Percentiles rank a stretch among this genome's conserved stretches.
Conservation (phyloP, 2,888 invertebrate genomes). For the Nysson spinosus region DNA sequence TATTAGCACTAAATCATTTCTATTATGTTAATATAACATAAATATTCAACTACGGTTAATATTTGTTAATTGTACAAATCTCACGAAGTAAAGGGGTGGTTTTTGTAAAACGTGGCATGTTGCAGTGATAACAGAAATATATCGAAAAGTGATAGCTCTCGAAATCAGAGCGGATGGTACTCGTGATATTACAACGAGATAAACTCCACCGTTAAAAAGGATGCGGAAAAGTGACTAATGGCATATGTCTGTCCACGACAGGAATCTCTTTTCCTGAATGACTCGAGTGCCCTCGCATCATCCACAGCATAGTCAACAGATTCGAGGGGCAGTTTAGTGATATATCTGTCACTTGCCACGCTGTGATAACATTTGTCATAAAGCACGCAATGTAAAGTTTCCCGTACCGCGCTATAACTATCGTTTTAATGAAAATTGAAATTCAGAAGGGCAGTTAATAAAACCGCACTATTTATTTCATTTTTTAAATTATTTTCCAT, state of each 20-base stretch:
- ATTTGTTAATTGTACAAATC: no score
- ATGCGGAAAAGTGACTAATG: slow-evolving; percentile 69
- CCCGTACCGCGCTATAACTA: background rate
- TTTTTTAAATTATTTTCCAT: background rate
- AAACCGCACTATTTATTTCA: background rate
- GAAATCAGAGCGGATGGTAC: background rate
- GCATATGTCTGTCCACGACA: slow-evolving; percentile 68
- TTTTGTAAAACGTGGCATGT: no score
- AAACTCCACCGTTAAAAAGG: slow-evolving; percentile 29
- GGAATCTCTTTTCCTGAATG: slow-evolving; percentile 63
- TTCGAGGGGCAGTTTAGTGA: slow-evolving; percentile 53
- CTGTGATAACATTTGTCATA: slow-evolving; percentile 75
- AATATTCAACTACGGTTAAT: no score
- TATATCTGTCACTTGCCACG: slow-evolving; percentile 74
- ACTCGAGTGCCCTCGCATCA: slow-evolving; percentile 68
- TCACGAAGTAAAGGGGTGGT: no score
- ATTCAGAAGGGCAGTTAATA: no score
- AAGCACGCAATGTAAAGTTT: slow-evolving; percentile 19
- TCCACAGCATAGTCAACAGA: slow-evolving; percentile 62
- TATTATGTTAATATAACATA: no score
- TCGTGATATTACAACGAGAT: slow-evolving; percentile 5
- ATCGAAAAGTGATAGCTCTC: background rate
- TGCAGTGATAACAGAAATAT: background rate
- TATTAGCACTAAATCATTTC: no score
- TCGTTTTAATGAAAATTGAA: no score